Evolutionary conservation across 2,888 invertebrate species (phyloP).

Genomic region (Zeuzera pyrina): DNA sequence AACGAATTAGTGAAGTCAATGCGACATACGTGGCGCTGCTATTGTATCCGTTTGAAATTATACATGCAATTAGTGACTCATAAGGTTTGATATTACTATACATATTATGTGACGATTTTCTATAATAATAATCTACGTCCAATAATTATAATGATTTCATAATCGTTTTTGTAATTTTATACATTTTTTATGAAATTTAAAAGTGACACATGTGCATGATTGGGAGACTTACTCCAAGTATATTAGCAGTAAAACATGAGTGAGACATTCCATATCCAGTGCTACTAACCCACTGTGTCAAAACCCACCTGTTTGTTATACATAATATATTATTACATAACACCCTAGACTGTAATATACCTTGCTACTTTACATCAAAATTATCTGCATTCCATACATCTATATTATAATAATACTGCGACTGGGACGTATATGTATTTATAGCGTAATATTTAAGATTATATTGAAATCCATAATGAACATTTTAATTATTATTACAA

Average conservation of each 20-base stretch:
- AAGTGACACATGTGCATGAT: constrained; percentile 53
- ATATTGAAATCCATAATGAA: too few species aligned
- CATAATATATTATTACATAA: too few species aligned
- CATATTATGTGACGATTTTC: constrained; percentile 47
- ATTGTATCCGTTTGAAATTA: constrained; percentile 49
- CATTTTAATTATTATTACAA: too few species aligned
- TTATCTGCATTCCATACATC: too few species aligned
- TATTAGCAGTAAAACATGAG: constrained; percentile 53
- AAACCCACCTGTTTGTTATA: too few species aligned
- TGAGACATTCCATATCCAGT: constrained; percentile 72
- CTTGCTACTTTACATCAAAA: too few species aligned
- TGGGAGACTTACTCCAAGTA: constrained; percentile 41
- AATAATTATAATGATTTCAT: constrained; percentile 47
- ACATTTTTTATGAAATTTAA: constrained; percentile 65
- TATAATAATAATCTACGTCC: constrained; percentile 45
- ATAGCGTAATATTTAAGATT: too few species aligned
- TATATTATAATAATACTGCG: too few species aligned
- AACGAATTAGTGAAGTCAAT: constrained; percentile 43
- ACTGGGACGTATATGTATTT: too few species aligned
- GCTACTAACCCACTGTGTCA: constrained; percentile 16
- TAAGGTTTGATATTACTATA: constrained; percentile 65
- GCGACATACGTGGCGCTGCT: constrained; percentile 25
- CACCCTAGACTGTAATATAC: too few species aligned
- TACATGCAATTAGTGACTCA: constrained; percentile 42
- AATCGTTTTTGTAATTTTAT: constrained; percentile 70